Conservation (phyloP, 2,797 vertebrate genomes). For the Acanthurus tractus region DNA sequence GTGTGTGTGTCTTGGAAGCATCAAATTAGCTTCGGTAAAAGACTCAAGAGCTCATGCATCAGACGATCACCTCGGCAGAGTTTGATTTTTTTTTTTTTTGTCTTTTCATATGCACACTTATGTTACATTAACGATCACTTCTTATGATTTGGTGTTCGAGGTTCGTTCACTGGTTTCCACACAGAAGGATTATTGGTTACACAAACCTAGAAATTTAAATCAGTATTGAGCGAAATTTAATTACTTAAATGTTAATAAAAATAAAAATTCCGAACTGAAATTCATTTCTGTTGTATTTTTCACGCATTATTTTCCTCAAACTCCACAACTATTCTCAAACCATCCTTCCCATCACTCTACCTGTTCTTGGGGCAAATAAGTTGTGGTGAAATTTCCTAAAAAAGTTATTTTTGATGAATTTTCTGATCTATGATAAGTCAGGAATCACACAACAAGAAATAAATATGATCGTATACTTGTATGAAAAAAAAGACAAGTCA, state of each 20-base stretch:
- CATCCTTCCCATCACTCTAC: background rate
- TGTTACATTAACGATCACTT: background rate
- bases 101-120: background rate
- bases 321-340: background rate
- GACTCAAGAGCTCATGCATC: constrained; percentile 1
- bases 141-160: background rate
- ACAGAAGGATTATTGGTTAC: background rate
- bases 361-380: background rate
- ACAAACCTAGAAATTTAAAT: background rate
- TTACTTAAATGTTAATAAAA: background rate
- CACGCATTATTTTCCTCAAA: too few species aligned
- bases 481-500: background rate
- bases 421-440: background rate
- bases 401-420: background rate
- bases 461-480: background rate
- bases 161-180: background rate
- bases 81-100: background rate
- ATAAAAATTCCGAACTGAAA: too few species aligned
- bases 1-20: constrained; percentile 1
- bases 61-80: background rate
- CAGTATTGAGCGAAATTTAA: background rate
- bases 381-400: background rate
- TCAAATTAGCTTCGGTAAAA: constrained; percentile 24
- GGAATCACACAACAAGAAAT: background rate
- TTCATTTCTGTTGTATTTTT: background rate